Evolutionary conservation across 2,797 vertebrate species (phyloP), one percentile per base, ranked within the genome.

Genomic region (Eulemur coronatus): DNA sequence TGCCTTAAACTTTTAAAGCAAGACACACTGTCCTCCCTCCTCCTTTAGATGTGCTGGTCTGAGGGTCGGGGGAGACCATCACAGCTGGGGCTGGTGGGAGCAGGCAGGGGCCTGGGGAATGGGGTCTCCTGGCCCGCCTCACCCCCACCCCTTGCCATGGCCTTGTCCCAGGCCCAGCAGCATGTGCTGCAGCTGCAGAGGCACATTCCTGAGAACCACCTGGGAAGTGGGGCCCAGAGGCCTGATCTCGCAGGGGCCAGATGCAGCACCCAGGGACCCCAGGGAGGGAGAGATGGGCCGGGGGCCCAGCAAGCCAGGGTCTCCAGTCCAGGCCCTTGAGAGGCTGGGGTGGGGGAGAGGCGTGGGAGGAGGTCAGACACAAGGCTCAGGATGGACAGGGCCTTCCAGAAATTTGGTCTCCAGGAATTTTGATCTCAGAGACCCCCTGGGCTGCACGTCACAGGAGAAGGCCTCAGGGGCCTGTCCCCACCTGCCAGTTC

Each of bases 161-260:
- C 35, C 90, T 89, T 15, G 0, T 43, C 82, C 92, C 92, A 95
- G 91, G 50, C 30, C 26, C 57, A 50, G 63, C 63, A 65, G 33
- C 65, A 59, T 55, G 93, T 95, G 86, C 80, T 38, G 38, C 80
- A 72, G 81, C 52, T 73, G 69, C 85, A 85, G 92, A 90, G 43
- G 26, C 59, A 50, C 28, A 13, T 38, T 88, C 86, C 79, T n/a
- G 76, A 89, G 55, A 84, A 52, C 11, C 11, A 30, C 43, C 48
- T 1, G 0, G 24, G 43, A 38, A 76, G 20, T 1, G 1, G 63
- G 33, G 26, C 28, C 46, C 55, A 28, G 70, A 43, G 79, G 80
- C 63, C 48, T 0, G 0, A 46, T 52, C 50, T 89, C 81, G 69
- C 13, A 46, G 78, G 67, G 95, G 63, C 96, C 87, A 70, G 75